Base-by-base conservation (phyloP, 2,797 vertebrate genomes). In the Bradypodion pumilum region DNA sequence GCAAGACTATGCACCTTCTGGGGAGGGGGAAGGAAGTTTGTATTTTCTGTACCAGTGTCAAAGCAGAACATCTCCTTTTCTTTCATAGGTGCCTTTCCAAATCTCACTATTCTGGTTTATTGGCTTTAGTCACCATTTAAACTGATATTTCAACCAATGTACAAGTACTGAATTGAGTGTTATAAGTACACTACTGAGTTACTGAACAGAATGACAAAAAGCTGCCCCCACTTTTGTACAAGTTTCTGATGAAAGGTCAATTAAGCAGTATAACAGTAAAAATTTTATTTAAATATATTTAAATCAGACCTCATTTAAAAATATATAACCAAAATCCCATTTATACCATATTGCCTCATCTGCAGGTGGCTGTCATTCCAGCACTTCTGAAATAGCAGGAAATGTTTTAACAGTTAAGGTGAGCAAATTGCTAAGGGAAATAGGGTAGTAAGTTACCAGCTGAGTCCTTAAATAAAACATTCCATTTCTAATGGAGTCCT, bases 381-480 rank as follows among this genome's bases (percentile, higher is more conserved):
- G 65, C 29, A 80, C 23, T 90, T 93, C 86, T 88, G 74, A 83
- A 95, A 93, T 78, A 90, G 81, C 87, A 91, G 80, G 83, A 94
- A 93, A 93, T 90, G 60, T 92, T 93, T 93, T 92, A 90, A 89
- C 89, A 95, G 92, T 95, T 94, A 94, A 44, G 70, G 46, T 87
- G 89, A 94, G 85, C 73, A 96, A 95, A 94, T 95, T 94, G 89
- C 89, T 91, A 93, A 91, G 88, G 91, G 89, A 95, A 94, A 91
- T 90, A 92, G 5, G 86, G 81, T 89, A 90, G 80, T 89, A 84
- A 87, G 89, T 93, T 93, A 91, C 91, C 80, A 89, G 73, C 1
- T 0, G 69, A 89, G 82, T 83, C 78, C 75, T 92, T 95, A 95
- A 95, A 95, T 94, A 95, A 95, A 96, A 93, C 91, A 93, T 95